Conservation (phyloP, 2,113 vertebrate genomes). For the Micronycteris hirsuta region DNA sequence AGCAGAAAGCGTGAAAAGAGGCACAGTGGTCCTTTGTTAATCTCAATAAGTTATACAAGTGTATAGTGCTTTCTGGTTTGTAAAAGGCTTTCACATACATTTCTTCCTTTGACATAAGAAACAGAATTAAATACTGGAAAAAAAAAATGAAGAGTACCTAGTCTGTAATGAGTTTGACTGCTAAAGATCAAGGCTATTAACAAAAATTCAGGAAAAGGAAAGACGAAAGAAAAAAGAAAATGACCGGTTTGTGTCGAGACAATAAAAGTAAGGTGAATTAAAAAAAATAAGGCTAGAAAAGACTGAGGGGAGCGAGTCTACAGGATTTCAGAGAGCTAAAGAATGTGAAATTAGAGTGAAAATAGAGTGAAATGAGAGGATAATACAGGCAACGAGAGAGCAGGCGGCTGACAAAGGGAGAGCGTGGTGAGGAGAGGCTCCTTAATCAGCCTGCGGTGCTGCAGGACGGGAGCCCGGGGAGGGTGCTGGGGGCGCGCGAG, state of each 20-base stretch:
- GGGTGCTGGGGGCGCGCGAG: background rate
- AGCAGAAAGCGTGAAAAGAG: slow-evolving; percentile 61
- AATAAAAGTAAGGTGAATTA: slow-evolving; percentile 28
- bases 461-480: background rate
- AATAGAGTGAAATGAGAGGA: background rate
- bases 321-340: background rate
- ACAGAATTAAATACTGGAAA: slow-evolving; percentile 63
- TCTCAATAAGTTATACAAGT: slow-evolving; percentile 47
- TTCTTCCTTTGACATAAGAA: slow-evolving; percentile 58
- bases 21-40: slow-evolving; percentile 66
- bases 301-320: background rate
- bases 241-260: background rate
- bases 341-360: slow-evolving; percentile 1
- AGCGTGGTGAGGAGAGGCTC: background rate
- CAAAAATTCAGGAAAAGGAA: slow-evolving; percentile 13
- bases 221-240: slow-evolving; percentile 22
- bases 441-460: background rate
- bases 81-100: slow-evolving; percentile 57
- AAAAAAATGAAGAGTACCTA: slow-evolving; percentile 44
- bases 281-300: slow-evolving; percentile 30
- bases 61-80: slow-evolving; percentile 44
- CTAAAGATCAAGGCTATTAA: slow-evolving; percentile 50
- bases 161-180: slow-evolving; percentile 35
- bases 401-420: background rate
- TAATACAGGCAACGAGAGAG: background rate